phyloP scores from a whole-genome alignment of 1,140 invertebrate species.

The Daktulosphaira vitifoliae region DNA sequence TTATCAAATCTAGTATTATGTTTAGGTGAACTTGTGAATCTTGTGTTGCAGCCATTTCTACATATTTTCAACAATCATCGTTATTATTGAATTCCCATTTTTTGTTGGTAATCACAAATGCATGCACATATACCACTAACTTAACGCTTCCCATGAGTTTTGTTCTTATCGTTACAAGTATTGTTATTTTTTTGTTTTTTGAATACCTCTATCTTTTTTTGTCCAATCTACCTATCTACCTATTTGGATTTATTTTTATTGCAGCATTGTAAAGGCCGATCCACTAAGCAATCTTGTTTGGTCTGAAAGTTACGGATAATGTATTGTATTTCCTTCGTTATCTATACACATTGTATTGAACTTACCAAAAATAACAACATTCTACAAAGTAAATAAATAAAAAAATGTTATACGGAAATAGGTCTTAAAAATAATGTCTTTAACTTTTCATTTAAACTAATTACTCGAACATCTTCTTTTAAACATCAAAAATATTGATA shows the following conservation, averaged over 20 bases:
- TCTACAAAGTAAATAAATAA: constrained; percentile 25
- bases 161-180: constrained; percentile 16
- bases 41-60: no score
- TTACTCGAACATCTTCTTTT: no score
- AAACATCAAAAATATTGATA: no score
- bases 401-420: no score
- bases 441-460: no score
- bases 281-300: constrained; percentile 23
- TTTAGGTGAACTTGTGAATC: no score
- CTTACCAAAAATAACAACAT: constrained; percentile 20
- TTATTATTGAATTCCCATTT: no score
- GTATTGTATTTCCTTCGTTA: constrained; percentile 19
- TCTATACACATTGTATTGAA: background rate
- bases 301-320: constrained; percentile 30
- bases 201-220: background rate
- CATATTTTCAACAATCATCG: no score
- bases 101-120: no score
- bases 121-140: no score
- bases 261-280: constrained; percentile 18
- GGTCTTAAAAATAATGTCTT: no score
- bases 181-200: constrained; percentile 21
- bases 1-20: no score
- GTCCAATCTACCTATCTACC: background rate
- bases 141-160: constrained; percentile 3
- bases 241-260: constrained; percentile 30